These are phyloP conservation scores for Bunonema sp. DNA, from an alignment of 2,888 invertebrate species.

Conservation along the genomic window DNA sequence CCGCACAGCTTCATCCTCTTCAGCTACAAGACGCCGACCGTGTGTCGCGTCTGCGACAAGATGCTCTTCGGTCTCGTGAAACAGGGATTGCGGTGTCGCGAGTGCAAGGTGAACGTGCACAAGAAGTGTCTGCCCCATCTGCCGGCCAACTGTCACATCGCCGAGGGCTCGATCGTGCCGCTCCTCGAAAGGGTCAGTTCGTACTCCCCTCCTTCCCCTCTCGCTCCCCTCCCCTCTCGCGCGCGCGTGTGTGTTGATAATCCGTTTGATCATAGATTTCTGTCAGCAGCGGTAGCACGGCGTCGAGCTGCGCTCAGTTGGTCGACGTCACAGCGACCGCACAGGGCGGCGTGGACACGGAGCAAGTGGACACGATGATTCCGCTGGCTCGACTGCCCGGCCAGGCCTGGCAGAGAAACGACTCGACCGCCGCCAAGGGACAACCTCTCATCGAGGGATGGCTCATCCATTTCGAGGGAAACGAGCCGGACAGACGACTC, in stretches of 20 bases:
- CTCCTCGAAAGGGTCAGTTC: constrained; percentile 14
- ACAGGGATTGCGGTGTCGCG: constrained; percentile 42
- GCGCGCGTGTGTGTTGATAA: not conserved
- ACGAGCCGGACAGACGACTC: constrained; percentile 31
- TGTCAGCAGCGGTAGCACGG: no score
- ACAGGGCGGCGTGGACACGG: constrained; percentile 1
- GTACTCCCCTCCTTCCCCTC: not conserved
- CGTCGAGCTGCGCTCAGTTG: no score
- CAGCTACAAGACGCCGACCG: constrained; percentile 42
- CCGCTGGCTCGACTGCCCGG: constrained; percentile 27
- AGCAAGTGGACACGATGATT: constrained; percentile 19
- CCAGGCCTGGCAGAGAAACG: no score
- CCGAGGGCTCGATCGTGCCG: constrained; percentile 16
- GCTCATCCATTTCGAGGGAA: constrained; percentile 40
- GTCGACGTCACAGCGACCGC: no score
- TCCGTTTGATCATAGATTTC: not conserved
- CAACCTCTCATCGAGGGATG: constrained; percentile 34
- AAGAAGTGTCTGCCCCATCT: constrained; percentile 35
- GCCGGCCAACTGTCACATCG: constrained; percentile 32
- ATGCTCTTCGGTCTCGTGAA: constrained; percentile 42
- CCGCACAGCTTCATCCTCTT: constrained; percentile 43
- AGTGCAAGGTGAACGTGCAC: constrained; percentile 43
- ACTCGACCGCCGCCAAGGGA: constrained; percentile 4
- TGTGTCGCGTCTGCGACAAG: constrained; percentile 41
- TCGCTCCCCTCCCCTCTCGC: not conserved